Evolutionary conservation across 2,888 invertebrate species (phyloP).

Genomic region (Xiphydria camelus): DNA sequence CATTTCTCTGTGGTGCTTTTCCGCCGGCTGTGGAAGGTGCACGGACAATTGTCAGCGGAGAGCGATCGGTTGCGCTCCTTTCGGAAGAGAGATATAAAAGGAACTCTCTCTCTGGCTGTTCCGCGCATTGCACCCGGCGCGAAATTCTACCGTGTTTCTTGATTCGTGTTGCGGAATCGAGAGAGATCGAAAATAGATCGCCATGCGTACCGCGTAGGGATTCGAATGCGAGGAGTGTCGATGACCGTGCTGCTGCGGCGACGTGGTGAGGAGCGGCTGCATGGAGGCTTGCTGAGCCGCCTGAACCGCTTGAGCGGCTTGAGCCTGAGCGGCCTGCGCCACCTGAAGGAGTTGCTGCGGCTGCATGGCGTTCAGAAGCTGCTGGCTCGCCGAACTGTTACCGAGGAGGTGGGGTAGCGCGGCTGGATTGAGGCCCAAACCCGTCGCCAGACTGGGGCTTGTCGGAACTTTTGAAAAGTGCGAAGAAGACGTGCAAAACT

Average conservation of each 20-base stretch:
- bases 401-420: conserved; percentile 74
- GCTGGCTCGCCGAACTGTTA: conserved; percentile 71
- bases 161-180: too few relatives aligned
- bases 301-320: conserved; percentile 31
- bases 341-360: conserved; percentile 65
- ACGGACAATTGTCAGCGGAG: too few relatives aligned
- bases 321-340: conserved; percentile 51
- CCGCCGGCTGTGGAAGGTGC: conserved; percentile 47
- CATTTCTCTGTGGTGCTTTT: conserved; percentile 60
- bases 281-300: conserved; percentile 46
- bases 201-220: conserved; percentile 51
- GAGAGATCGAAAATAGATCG: neutral
- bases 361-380: conserved; percentile 74
- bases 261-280: conserved; percentile 50
- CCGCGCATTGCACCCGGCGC: too few relatives aligned
- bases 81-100: too few relatives aligned
- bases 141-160: too few relatives aligned
- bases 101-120: too few relatives aligned
- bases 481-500: too few relatives aligned
- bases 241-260: conserved; percentile 51
- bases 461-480: conserved; percentile 58
- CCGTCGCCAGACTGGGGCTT: conserved; percentile 69
- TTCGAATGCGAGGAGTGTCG: conserved; percentile 53
- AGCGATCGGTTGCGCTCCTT: too few relatives aligned
- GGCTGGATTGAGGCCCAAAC: conserved; percentile 67